Evolutionary conservation across 1,140 invertebrate species (phyloP).

Genomic region (Drosophila fuyamai): DNA sequence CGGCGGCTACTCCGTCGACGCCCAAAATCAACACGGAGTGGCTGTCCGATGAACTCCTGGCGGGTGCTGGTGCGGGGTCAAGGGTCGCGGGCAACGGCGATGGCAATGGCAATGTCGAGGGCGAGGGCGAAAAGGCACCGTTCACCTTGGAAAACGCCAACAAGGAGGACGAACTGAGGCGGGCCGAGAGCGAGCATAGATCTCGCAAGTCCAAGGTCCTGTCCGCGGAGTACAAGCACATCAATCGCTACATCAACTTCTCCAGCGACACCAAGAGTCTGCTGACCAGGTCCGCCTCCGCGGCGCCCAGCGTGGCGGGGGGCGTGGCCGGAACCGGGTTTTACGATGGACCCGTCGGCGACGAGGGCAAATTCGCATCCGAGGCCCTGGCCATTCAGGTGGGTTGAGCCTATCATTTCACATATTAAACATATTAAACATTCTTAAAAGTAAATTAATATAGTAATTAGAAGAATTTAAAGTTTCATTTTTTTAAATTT

Average conservation of each 20-base stretch:
- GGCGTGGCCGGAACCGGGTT: slow-evolving; percentile 35
- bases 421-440: no score
- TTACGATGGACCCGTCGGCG: slow-evolving; percentile 53
- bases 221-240: slow-evolving; percentile 80
- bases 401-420: neutral
- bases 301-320: slow-evolving; percentile 56
- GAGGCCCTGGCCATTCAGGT: slow-evolving; percentile 79
- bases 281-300: slow-evolving; percentile 71
- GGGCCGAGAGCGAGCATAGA: slow-evolving; percentile 74
- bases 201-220: slow-evolving; percentile 79
- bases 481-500: no score
- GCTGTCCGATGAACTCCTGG: slow-evolving; percentile 61
- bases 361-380: slow-evolving; percentile 80
- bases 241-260: slow-evolving; percentile 82
- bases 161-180: slow-evolving; percentile 74
- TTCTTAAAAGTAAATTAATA: no score
- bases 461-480: no score
- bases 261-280: slow-evolving; percentile 79
- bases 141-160: slow-evolving; percentile 80
- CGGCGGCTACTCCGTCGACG: slow-evolving; percentile 61
- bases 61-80: neutral
- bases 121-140: slow-evolving; percentile 55
- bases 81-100: slow-evolving; percentile 1
- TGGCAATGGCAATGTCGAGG: neutral
- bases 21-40: slow-evolving; percentile 71